Evolutionary conservation across 30 jellyfish, hydroid and myxozoan genomes (phyloP).

Genomic region (Sanderia malayensis): DNA sequence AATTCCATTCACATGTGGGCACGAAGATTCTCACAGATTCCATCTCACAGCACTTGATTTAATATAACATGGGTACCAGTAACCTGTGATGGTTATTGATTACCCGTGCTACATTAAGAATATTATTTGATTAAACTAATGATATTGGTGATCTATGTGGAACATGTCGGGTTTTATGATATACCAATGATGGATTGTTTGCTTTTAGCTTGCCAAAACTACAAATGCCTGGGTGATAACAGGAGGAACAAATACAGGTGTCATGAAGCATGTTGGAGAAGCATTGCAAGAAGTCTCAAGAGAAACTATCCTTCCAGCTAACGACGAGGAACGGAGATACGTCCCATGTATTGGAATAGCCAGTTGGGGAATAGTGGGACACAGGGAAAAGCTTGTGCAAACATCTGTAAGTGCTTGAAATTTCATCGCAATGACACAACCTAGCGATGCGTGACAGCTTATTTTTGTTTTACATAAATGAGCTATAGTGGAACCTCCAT

Average conservation of each 20-base stretch:
- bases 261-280: slow-evolving; percentile 97
- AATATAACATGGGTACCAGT: background rate
- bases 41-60: too few species aligned
- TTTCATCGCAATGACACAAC: too few species aligned
- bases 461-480: too few species aligned
- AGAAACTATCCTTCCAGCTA: too few species aligned
- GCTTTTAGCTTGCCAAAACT: slow-evolving; percentile 82
- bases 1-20: too few species aligned
- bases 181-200: background rate
- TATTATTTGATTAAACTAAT: background rate
- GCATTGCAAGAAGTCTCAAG: slow-evolving; percentile 89
- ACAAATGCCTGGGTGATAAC: slow-evolving; percentile 99
- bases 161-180: background rate
- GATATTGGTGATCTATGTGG: background rate
- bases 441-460: too few species aligned
- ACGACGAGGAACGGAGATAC: slow-evolving; percentile 30
- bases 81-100: background rate
- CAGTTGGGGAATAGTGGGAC: slow-evolving; percentile 92
- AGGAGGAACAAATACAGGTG: slow-evolving; percentile 99
- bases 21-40: too few species aligned
- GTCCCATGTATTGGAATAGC: slow-evolving; percentile 93
- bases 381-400: slow-evolving; percentile 28
- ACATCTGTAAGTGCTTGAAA: background rate
- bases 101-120: background rate
- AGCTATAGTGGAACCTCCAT: too few species aligned